A percentile compares a stretch with the other conserved stretches of the same genome.
Evolutionary conservation across 2,797 vertebrate genomes (phyloP).

Genomic region (Helicolenus hilgendorfi): DNA sequence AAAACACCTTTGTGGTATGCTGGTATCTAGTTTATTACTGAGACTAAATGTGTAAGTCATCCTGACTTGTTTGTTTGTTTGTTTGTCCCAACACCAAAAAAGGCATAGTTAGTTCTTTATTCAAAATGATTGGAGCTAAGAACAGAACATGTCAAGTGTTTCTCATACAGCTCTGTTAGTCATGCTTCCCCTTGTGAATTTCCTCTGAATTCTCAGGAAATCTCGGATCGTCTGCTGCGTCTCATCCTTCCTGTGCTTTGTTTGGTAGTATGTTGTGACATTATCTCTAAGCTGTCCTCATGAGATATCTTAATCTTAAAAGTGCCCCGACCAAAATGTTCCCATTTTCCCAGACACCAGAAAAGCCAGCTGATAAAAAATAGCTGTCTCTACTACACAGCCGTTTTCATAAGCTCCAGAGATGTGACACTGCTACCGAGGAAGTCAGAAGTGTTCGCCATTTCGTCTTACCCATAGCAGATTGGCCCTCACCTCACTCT

Average conservation of each 20-base stretch:
- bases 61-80: not conserved
- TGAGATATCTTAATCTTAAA: constrained; percentile 54
- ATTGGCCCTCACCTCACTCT: not conserved
- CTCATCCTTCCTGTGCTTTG: not conserved
- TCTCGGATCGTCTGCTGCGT: not conserved
- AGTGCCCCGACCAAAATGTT: constrained; percentile 38
- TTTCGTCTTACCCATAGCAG: not conserved
- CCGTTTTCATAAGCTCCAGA: constrained; percentile 53
- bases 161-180: not conserved
- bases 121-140: not conserved
- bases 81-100: not conserved
- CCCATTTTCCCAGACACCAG: constrained; percentile 11
- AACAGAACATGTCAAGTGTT: constrained; percentile 4
- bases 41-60: not conserved
- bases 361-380: constrained; percentile 46
- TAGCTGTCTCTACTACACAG: constrained; percentile 64
- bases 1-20: not conserved
- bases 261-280: constrained; percentile 24
- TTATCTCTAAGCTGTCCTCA: constrained; percentile 15
- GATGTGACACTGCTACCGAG: constrained; percentile 20
- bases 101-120: not conserved
- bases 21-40: not conserved
- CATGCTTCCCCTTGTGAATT: not conserved
- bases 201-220: not conserved
- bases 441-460: constrained; percentile 28